Percentiles rank a stretch among this genome's conserved stretches.
Evolutionary conservation across 2,113 vertebrate species (phyloP).

Genomic region (Anguilla rostrata): DNA sequence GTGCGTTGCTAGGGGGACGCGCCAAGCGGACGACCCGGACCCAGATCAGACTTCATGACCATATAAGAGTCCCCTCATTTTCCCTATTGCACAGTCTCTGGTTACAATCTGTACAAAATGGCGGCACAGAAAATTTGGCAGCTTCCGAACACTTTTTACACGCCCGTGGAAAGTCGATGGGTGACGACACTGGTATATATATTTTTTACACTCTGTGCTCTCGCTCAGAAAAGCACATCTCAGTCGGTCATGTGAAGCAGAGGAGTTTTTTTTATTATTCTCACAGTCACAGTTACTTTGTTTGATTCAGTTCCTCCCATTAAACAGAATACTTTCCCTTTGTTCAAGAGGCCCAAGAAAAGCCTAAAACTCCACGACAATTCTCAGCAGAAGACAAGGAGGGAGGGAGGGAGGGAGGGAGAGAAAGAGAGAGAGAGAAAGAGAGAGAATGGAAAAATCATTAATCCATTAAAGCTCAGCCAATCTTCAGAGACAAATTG

Average conservation of each 20-base stretch:
- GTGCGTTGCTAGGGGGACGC: no score
- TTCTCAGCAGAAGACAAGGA: conserved; percentile 33
- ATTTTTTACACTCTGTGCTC: not conserved
- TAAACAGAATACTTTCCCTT: conserved; percentile 66
- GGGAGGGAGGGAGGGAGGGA: conserved; percentile 25
- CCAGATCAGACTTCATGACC: no score
- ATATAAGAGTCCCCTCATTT: no score
- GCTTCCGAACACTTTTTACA: no score
- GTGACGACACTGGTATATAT: no score
- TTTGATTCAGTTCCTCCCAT: conserved; percentile 64
- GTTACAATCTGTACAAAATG: no score
- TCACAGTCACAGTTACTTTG: conserved; percentile 59
- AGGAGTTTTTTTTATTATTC: conserved; percentile 48
- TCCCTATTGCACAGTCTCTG: no score
- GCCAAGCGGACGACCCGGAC: no score
- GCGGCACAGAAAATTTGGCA: no score
- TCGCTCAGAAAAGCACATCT: conserved; percentile 35
- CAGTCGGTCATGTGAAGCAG: conserved; percentile 51
- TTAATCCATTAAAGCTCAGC: conserved; percentile 69
- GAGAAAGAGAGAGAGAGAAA: conserved; percentile 25
- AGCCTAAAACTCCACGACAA: conserved; percentile 59
- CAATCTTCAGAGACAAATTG: conserved; percentile 78
- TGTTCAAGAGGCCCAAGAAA: conserved; percentile 65
- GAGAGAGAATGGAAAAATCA: conserved; percentile 42
- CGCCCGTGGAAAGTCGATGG: no score